These are phyloP conservation scores for Luscinia megarhynchos DNA, from an alignment of 2,797 vertebrate species.

Conservation along the genomic window DNA sequence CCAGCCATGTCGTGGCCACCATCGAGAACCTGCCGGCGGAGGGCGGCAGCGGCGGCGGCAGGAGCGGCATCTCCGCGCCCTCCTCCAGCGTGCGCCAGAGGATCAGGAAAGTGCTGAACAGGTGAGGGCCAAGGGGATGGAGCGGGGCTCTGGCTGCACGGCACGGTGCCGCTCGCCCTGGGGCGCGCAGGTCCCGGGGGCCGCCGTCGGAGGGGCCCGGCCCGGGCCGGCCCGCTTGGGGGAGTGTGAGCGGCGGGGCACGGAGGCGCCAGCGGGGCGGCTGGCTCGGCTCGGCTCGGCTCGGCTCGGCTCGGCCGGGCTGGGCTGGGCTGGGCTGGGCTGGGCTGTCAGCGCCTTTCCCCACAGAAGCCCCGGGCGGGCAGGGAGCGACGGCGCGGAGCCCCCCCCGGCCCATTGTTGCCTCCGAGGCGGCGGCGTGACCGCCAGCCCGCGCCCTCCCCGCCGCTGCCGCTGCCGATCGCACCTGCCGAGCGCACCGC, in stretches of 20 bases:
- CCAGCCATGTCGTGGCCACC: constrained; percentile 89
- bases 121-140: constrained; percentile 78
- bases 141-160: background rate
- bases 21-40: constrained; percentile 88
- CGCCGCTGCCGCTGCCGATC: background rate
- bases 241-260: background rate
- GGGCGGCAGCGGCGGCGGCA: constrained; percentile 64
- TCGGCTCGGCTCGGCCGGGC: no score
- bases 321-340: background rate
- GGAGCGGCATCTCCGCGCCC: constrained; percentile 78
- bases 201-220: background rate
- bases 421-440: background rate
- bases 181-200: background rate
- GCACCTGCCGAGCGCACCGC: background rate
- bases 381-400: background rate
- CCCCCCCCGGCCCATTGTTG: background rate
- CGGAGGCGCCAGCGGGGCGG: background rate
- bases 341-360: background rate
- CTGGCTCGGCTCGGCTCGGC: background rate
- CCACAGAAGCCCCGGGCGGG: background rate
- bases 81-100: constrained; percentile 82
- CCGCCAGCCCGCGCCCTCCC: background rate
- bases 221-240: background rate
- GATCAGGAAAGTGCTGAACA: constrained; percentile 88
- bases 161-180: background rate